Base-by-base conservation (phyloP, 2,888 invertebrate species). In the Scaptomyza caliginosa region DNA sequence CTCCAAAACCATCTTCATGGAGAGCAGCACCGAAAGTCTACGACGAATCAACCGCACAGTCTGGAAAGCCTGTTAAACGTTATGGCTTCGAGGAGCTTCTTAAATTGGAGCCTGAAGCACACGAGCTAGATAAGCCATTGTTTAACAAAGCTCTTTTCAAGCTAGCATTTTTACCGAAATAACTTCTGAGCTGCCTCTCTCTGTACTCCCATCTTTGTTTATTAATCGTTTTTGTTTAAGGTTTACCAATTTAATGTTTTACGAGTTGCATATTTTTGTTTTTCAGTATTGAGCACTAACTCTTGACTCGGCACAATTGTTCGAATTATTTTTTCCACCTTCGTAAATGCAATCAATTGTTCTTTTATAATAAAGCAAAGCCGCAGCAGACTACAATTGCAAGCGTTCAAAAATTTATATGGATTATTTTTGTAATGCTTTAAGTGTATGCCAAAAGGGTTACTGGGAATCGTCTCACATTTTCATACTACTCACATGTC, bases 31-130 rank as follows among this genome's bases (percentile, higher is more conserved):
- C 13, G 6, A 32, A 7, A 6, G 32, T 30, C 3, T 13, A n/a
- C 43, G 55, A 21, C 39, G 52, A 43, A 3, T 4, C 16, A 17
- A 6, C 5, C 5, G 4, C 46, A 8, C 5, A 4, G 10, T 0
- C 10, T 0, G 32, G n/a, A 2, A 50, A 54, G 8, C 4, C 60
- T 0, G 10, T 80, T 0, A 32, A 28, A 0, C 78, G 84, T 26
- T 78, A 78, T n/a, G 28, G n/a, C 10, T 59, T 67, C 1, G 59
- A 80, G 8, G 50, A 80, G 32, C 48, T 78, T 51, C 59, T 78
- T 11, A 28, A 46, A 10, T 46, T n/a, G 30, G 46, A 46, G 46
- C 46, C 46, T 8, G 5, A 30, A 6, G 5, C 46, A 13, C n/a
- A 13, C 13, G 7, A 46, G 10, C 19, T 76, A 3, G 23, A 54